These are phyloP conservation scores for Drosophila mayaguana DNA, from an alignment of 2,888 invertebrate species.

Conservation along the genomic window DNA sequence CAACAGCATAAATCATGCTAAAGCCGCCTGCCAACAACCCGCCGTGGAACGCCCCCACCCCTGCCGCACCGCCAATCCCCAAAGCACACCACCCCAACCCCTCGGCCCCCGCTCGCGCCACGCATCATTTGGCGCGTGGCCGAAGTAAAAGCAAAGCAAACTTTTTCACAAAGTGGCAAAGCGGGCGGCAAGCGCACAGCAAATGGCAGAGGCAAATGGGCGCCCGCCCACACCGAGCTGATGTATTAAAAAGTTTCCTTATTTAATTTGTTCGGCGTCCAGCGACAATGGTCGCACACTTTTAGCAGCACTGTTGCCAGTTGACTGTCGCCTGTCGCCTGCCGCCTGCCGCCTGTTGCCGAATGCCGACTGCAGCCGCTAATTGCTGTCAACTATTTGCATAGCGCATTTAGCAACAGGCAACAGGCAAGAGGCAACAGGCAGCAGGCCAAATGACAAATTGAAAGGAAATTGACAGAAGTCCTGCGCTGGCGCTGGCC, in stretches of 20 bases:
- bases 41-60: not conserved
- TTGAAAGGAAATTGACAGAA: constrained; percentile 10
- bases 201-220: constrained; percentile 19
- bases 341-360: constrained; percentile 14
- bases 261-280: constrained; percentile 68
- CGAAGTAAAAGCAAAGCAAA: constrained; percentile 64
- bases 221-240: constrained; percentile 46
- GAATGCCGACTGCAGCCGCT: constrained; percentile 36
- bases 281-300: constrained; percentile 34
- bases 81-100: too few species aligned
- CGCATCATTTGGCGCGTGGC: constrained; percentile 44
- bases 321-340: constrained; percentile 7
- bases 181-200: too few species aligned
- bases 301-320: constrained; percentile 35
- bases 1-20: constrained; percentile 71
- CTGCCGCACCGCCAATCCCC: not conserved
- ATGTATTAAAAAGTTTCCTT: constrained; percentile 76
- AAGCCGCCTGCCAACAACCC: constrained; percentile 27
- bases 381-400: constrained; percentile 72
- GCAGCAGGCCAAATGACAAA: constrained; percentile 9
- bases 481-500: not conserved
- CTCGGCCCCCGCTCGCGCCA: not conserved
- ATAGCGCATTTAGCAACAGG: constrained; percentile 23
- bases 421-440: not conserved
- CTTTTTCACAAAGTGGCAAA: constrained; percentile 63